A percentile compares a stretch with the other conserved stretches of the same genome.
These are phyloP conservation scores for Peromyscus leucopus DNA, from an alignment of 2,113 vertebrate species.

Conservation along the genomic window DNA sequence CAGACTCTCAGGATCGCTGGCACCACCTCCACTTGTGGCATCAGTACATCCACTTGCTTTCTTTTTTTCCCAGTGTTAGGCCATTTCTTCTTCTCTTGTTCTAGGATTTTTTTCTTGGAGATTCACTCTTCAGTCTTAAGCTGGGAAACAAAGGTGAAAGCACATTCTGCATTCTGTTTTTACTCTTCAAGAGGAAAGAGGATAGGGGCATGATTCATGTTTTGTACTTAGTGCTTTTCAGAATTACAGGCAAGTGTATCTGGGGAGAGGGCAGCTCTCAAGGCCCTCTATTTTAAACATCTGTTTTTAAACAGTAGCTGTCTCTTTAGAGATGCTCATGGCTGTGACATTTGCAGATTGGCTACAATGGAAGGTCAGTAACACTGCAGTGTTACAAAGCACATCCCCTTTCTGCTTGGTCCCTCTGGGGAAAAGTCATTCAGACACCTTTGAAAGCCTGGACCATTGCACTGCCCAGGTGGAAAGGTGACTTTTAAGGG, in stretches of 20 bases:
- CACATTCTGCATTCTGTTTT: constrained; percentile 48
- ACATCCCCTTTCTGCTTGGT: constrained; percentile 40
- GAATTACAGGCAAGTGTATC: constrained; percentile 66
- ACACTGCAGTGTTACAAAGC: constrained; percentile 71
- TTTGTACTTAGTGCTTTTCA: constrained; percentile 60
- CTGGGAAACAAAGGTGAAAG: constrained; percentile 57
- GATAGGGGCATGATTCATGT: neutral
- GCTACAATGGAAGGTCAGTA: constrained; percentile 77
- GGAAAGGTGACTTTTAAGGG: constrained; percentile 81
- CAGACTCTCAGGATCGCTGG: neutral
- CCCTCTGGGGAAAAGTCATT: constrained; percentile 64
- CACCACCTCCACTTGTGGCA: neutral
- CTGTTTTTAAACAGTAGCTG: constrained; percentile 76
- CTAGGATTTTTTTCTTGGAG: constrained; percentile 1
- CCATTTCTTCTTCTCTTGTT: constrained; percentile 49
- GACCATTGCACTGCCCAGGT: constrained; percentile 71
- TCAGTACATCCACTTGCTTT: neutral
- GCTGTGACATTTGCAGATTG: constrained; percentile 77
- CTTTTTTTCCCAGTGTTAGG: neutral
- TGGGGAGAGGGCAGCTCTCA: constrained; percentile 64
- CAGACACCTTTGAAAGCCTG: constrained; percentile 62
- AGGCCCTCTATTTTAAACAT: constrained; percentile 69
- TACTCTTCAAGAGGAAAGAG: constrained; percentile 39
- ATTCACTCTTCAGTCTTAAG: constrained; percentile 47
- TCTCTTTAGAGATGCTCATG: constrained; percentile 70